These are phyloP conservation scores for Colostygia pectinataria DNA, from an alignment of 2,888 invertebrate species.

Conservation along the genomic window DNA sequence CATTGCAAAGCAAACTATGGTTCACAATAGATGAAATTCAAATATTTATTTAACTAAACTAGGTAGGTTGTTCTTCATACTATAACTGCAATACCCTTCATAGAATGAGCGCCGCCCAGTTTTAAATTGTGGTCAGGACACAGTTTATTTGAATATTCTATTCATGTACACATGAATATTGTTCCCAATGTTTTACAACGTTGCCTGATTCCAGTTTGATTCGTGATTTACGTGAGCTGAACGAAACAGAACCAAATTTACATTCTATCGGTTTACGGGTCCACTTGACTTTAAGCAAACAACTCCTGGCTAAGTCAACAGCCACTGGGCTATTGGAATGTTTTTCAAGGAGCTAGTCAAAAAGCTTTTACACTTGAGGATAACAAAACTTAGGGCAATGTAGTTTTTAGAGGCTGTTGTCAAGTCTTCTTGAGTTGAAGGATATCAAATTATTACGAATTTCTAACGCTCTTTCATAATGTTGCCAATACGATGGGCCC, in stretches of 20 bases:
- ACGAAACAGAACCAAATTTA: conserved; percentile 56
- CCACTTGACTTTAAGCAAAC: conserved; percentile 45
- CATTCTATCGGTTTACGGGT: conserved; percentile 60
- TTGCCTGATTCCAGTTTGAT: conserved; percentile 7
- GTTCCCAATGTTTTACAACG: no score
- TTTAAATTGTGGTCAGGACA: no score
- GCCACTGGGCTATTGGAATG: conserved; percentile 26
- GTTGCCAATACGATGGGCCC: no score
- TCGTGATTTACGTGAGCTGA: conserved; percentile 22
- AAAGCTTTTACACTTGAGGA: conserved; percentile 28
- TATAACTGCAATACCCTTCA: no score
- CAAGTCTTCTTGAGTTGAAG: background rate
- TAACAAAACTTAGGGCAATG: conserved; percentile 15
- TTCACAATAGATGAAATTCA: conserved; percentile 8
- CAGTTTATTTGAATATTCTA: no score
- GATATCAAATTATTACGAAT: conserved; percentile 7
- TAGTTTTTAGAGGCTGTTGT: conserved; percentile 8
- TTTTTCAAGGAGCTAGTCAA: conserved; percentile 27
- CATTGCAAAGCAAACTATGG: conserved; percentile 25
- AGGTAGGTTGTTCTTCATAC: no score
- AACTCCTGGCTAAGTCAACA: conserved; percentile 51
- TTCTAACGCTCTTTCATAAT: background rate
- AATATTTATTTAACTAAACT: conserved; percentile 1
- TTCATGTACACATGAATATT: no score
- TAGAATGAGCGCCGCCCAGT: no score